A percentile compares a stretch with the other conserved stretches of the same genome.
Evolutionary conservation across 2,113 vertebrate genomes (phyloP).

Genomic region (Gadus chalcogrammus): DNA sequence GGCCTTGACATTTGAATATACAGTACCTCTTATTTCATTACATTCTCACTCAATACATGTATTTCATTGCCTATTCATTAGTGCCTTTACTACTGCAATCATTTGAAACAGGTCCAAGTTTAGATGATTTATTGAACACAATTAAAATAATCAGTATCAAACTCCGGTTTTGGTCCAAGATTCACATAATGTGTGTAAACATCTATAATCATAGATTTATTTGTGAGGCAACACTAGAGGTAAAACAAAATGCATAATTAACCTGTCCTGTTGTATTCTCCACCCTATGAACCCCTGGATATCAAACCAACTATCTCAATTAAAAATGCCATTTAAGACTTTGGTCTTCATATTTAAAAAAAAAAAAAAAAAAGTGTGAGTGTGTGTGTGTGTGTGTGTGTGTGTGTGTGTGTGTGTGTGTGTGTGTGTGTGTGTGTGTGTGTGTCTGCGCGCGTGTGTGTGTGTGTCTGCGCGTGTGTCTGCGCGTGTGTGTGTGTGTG

Average conservation of each 20-base stretch:
- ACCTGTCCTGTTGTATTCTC: not conserved
- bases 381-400: too few species aligned
- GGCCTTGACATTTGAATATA: too few species aligned
- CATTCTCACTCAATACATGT: too few species aligned
- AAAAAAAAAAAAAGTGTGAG: not conserved
- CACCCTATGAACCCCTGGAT: not conserved
- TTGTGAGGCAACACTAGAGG: not conserved
- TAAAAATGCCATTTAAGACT: not conserved
- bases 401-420: too few species aligned
- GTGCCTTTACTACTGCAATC: too few species aligned
- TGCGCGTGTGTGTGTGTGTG: too few species aligned
- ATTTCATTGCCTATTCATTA: too few species aligned
- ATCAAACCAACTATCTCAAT: not conserved
- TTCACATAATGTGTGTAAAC: constrained; percentile 35
- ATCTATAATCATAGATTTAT: constrained; percentile 31
- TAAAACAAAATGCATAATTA: not conserved
- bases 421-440: too few species aligned
- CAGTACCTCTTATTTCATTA: too few species aligned
- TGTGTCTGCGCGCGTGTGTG: too few species aligned
- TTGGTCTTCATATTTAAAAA: not conserved
- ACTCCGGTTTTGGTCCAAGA: constrained; percentile 30
- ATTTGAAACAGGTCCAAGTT: constrained; percentile 3
- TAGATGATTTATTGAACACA: constrained; percentile 43
- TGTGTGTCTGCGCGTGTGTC: too few species aligned
- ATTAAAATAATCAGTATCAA: constrained; percentile 20